phyloP scores from a whole-genome alignment of 2,113 vertebrate genomes.

The Bos indicus region DNA sequence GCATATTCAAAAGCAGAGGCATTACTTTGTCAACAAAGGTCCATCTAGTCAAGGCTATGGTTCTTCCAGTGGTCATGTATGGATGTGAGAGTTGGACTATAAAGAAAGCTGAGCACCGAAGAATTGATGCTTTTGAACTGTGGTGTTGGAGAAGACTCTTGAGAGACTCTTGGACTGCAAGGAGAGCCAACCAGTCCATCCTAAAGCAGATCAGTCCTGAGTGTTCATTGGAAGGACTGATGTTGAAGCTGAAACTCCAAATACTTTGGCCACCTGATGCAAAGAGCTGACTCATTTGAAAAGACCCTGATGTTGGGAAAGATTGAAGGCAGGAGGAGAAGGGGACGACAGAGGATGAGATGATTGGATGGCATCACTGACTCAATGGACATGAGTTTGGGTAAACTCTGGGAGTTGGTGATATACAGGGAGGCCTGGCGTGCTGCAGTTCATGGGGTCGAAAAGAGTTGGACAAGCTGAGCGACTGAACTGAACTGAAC shows the following conservation, averaged over 20 bases:
- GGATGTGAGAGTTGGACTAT: not conserved
- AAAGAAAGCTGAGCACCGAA: not conserved
- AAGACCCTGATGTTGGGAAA: not conserved
- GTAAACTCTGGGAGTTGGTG: accelerated
- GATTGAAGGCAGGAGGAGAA: not conserved
- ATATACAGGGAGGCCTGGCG: not conserved
- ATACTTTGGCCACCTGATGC: not conserved
- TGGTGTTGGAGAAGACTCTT: not conserved
- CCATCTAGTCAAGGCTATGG: not conserved
- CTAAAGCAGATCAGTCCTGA: not conserved
- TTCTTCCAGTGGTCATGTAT: not conserved
- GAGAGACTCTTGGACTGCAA: not conserved
- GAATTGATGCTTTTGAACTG: not conserved
- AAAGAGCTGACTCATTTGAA: not conserved
- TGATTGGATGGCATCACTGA: not conserved
- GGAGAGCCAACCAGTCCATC: not conserved
- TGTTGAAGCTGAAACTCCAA: not conserved
- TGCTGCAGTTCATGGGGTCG: not conserved
- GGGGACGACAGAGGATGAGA: not conserved
- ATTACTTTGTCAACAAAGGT: not conserved
- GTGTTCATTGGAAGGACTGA: not conserved
- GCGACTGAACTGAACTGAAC: not conserved
- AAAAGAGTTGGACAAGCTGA: not conserved
- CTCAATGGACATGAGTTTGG: not conserved
- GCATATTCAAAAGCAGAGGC: not conserved